Evolutionary conservation across 2,113 vertebrate species (phyloP).

Genomic region (Heterotis niloticus): DNA sequence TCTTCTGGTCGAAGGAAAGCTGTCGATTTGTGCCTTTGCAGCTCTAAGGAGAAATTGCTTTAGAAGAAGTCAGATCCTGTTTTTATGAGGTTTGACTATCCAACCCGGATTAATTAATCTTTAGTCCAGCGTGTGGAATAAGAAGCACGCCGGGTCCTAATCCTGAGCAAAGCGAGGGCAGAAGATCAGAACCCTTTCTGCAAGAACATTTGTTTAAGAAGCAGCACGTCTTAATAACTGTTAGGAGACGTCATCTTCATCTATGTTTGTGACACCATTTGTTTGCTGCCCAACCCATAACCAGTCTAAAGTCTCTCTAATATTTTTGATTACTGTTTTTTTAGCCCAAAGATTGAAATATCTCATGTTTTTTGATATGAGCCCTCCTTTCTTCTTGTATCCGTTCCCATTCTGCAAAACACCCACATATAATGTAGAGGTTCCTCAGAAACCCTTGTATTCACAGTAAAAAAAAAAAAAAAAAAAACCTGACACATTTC

Average conservation of each 20-base stretch:
- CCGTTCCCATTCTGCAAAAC: not conserved
- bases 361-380: too few relatives aligned
- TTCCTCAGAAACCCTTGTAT: slow-evolving; percentile 1
- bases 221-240: slow-evolving; percentile 38
- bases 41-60: slow-evolving; percentile 39
- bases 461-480: slow-evolving; percentile 21
- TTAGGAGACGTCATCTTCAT: slow-evolving; percentile 32
- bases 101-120: slow-evolving; percentile 42
- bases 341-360: too few relatives aligned
- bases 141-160: slow-evolving; percentile 24
- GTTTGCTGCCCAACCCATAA: too few relatives aligned
- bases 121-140: slow-evolving; percentile 36
- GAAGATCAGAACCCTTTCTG: slow-evolving; percentile 29
- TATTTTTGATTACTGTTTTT: too few relatives aligned
- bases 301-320: too few relatives aligned
- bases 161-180: slow-evolving; percentile 24
- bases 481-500: slow-evolving; percentile 24
- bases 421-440: not conserved
- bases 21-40: slow-evolving; percentile 23
- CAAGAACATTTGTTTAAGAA: slow-evolving; percentile 33
- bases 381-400: too few relatives aligned
- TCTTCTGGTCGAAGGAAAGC: slow-evolving; percentile 25
- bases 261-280: not conserved
- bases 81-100: slow-evolving; percentile 38
- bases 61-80: slow-evolving; percentile 29